Evolutionary conservation across 2,113 vertebrate species (phyloP).

Genomic region (Grammomys dolichurus): DNA sequence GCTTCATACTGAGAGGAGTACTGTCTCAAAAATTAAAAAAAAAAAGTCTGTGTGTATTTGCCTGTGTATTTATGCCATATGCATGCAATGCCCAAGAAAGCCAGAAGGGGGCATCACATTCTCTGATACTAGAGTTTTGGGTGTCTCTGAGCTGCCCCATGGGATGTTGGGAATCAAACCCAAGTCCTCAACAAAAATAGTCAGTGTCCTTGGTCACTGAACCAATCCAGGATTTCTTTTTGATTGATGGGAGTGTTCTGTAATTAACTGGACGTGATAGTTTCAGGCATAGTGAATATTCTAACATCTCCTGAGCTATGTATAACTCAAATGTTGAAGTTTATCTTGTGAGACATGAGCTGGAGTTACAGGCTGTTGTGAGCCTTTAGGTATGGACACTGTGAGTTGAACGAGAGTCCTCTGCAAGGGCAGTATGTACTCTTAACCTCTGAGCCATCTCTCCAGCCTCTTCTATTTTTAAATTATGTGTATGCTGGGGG

Average conservation of each 20-base stretch:
- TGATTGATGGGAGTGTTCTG: not conserved
- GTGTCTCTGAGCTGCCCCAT: not conserved
- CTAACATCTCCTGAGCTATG: not conserved
- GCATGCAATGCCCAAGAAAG: too few relatives aligned
- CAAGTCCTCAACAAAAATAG: not conserved
- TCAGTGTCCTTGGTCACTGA: not conserved
- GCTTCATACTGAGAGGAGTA: not conserved
- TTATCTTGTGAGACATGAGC: not conserved
- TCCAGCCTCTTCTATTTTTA: not conserved
- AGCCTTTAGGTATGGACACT: not conserved
- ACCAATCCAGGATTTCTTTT: not conserved
- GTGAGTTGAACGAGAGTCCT: not conserved
- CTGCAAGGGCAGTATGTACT: not conserved
- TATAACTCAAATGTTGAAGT: not conserved
- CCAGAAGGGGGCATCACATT: not conserved
- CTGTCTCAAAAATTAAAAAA: not conserved
- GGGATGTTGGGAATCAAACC: not conserved
- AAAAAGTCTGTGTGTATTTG: not conserved
- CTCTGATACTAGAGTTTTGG: not conserved
- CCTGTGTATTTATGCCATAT: too few relatives aligned
- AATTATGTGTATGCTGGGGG: not conserved
- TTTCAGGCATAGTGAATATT: not conserved
- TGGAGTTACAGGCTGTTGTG: not conserved
- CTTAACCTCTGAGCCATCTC: not conserved
- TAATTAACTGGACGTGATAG: not conserved